phyloP scores from a whole-genome alignment of 2,888 invertebrate genomes.

The Ceriagrion tenellum region DNA sequence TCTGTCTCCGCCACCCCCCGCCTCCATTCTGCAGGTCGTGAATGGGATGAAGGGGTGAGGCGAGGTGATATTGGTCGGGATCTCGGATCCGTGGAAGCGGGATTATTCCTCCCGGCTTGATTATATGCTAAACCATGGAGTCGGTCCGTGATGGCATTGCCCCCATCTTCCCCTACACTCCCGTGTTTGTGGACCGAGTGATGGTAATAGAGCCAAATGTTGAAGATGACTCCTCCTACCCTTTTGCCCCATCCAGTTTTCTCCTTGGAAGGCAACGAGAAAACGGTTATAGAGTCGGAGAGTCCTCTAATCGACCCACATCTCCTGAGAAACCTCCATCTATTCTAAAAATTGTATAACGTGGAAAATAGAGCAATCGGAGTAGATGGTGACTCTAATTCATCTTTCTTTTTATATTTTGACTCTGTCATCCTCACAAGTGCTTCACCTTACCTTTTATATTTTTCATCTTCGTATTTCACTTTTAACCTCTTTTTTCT shows the following conservation, averaged over 20 bases:
- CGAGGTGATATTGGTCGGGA: background rate
- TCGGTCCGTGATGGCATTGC: slow-evolving; percentile 39
- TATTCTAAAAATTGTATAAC: background rate
- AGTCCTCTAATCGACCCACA: background rate
- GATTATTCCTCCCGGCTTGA: background rate
- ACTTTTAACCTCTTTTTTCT: too few species aligned
- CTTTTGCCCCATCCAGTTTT: background rate
- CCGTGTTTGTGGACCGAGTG: slow-evolving; percentile 32
- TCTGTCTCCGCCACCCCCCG: too few species aligned
- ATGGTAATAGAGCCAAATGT: slow-evolving; percentile 20
- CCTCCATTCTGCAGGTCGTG: background rate
- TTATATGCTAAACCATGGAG: slow-evolving; percentile 63
- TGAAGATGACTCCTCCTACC: background rate
- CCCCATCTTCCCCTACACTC: too few species aligned
- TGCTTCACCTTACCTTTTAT: too few species aligned
- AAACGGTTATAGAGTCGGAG: background rate
- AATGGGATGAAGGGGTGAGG: background rate
- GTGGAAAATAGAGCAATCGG: too few species aligned
- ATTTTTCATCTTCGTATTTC: too few species aligned
- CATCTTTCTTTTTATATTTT: too few species aligned
- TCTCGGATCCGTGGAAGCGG: background rate
- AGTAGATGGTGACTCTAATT: too few species aligned
- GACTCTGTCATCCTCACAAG: too few species aligned
- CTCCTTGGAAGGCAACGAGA: background rate
- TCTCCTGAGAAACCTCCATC: too few species aligned